Conservation (phyloP, 2,888 invertebrate genomes). For the Lumbricus terrestris region DNA sequence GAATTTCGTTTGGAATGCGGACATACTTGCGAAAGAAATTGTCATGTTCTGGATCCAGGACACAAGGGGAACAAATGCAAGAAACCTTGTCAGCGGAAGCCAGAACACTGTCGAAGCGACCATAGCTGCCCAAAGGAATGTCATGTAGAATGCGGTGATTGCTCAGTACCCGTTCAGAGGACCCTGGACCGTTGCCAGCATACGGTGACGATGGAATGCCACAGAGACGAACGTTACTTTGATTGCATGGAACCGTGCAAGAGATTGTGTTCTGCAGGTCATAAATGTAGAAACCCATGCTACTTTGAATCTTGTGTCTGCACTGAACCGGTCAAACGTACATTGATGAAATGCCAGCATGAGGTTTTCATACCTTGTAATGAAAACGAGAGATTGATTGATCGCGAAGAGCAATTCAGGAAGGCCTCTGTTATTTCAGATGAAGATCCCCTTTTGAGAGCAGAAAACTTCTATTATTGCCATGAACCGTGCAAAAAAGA, state of each 20-base stretch:
- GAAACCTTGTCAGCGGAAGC: constrained; percentile 39
- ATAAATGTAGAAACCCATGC: constrained; percentile 8
- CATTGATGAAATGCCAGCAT: background rate
- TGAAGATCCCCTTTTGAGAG: background rate
- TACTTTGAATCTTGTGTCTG: background rate
- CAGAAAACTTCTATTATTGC: background rate
- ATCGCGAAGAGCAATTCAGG: background rate
- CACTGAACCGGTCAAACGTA: background rate
- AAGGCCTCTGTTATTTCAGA: background rate
- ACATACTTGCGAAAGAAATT: constrained; percentile 67
- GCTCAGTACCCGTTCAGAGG: background rate
- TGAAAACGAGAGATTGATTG: background rate
- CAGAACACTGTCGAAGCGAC: constrained; percentile 35
- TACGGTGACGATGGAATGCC: background rate
- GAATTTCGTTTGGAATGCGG: constrained; percentile 64
- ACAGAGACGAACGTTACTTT: background rate
- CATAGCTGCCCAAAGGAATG: background rate
- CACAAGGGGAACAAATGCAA: constrained; percentile 60
- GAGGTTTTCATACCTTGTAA: background rate
- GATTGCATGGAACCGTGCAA: background rate
- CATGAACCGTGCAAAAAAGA: background rate
- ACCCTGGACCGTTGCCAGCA: background rate
- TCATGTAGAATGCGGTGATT: background rate
- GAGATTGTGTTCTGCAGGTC: constrained; percentile 9
- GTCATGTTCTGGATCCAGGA: constrained; percentile 66